Percentiles rank a stretch among this genome's conserved stretches.
phyloP scores from a whole-genome alignment of 1,140 invertebrate species.

The Drosophila simulans region DNA sequence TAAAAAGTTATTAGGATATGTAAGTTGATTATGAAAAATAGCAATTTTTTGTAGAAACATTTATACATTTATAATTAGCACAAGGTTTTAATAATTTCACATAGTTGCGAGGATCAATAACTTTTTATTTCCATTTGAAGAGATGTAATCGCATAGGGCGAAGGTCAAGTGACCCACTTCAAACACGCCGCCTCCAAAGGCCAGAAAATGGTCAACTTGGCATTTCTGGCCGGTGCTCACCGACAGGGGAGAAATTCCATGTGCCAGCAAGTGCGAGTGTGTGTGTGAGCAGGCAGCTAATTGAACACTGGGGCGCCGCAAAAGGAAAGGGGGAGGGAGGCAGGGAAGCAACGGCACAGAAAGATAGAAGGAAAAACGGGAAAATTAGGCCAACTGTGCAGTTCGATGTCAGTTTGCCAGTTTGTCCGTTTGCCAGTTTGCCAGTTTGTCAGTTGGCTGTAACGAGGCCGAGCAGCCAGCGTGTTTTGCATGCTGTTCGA shows the following conservation, averaged over 20 bases:
- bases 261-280: conserved; percentile 27
- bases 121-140: too few species aligned
- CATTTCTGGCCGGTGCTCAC: conserved; percentile 36
- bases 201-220: conserved; percentile 6
- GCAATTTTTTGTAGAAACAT: too few species aligned
- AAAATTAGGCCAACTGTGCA: conserved; percentile 80
- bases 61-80: too few species aligned
- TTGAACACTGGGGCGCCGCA: conserved; percentile 50
- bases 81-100: too few species aligned
- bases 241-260: conserved; percentile 69
- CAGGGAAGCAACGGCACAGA: conserved; percentile 35
- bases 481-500: conserved; percentile 67
- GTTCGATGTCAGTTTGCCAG: conserved; percentile 57
- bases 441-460: conserved; percentile 42
- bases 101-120: too few species aligned
- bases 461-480: conserved; percentile 67
- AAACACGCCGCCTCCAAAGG: neutral
- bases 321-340: neutral
- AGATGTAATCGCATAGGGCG: neutral
- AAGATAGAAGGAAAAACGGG: conserved; percentile 38
- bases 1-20: too few species aligned
- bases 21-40: too few species aligned
- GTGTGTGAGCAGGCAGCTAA: conserved; percentile 54
- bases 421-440: conserved; percentile 20
- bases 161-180: conserved; percentile 2